A percentile compares a stretch with the other conserved stretches of the same genome.
phyloP scores from a whole-genome alignment of 2,797 vertebrate species.

The Rhincodon typus region DNA sequence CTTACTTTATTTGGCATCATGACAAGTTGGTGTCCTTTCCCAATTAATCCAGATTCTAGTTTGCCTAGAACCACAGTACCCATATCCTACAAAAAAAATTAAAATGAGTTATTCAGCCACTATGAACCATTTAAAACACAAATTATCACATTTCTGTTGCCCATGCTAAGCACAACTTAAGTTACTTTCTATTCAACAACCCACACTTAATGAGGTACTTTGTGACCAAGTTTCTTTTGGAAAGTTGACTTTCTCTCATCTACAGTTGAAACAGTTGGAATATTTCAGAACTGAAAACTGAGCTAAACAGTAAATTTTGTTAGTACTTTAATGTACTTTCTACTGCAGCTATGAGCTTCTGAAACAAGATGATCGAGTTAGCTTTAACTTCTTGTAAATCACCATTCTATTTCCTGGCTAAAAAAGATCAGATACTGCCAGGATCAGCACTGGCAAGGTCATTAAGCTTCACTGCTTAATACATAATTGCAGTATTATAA shows the following conservation, averaged over 20 bases:
- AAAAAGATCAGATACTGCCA: not conserved
- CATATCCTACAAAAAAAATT: constrained; percentile 76
- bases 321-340: not conserved
- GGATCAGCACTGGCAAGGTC: not conserved
- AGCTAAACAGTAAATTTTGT: not conserved
- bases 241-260: not conserved
- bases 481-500: not conserved
- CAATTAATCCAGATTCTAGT: constrained; percentile 88
- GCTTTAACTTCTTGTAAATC: not conserved
- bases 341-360: not conserved
- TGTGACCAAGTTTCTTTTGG: constrained; percentile 40
- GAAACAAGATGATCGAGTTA: not conserved
- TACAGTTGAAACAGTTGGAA: not conserved
- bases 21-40: constrained; percentile 92
- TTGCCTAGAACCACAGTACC: constrained; percentile 93
- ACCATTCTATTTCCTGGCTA: not conserved
- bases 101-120: not conserved
- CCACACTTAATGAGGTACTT: not conserved
- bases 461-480: not conserved
- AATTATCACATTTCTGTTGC: not conserved
- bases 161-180: not conserved
- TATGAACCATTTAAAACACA: constrained; percentile 37
- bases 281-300: not conserved
- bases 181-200: not conserved
- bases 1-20: constrained; percentile 99